Evolutionary conservation across 2,888 invertebrate genomes (phyloP).

Genomic region (Trissoscelio sp.): DNA sequence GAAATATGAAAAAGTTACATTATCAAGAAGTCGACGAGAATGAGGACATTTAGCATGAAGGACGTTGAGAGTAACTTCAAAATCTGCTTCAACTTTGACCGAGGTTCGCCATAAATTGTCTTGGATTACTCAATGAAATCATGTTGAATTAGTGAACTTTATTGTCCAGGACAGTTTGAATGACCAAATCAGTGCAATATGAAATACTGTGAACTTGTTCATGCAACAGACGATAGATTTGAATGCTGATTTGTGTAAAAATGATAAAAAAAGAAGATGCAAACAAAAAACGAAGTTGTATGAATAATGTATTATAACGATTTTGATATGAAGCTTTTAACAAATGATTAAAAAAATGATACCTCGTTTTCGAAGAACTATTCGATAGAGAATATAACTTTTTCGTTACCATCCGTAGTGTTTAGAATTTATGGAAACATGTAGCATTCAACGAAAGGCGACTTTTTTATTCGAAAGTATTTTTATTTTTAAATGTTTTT

Average conservation of each 20-base stretch:
- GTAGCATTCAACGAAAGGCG: conserved; percentile 67
- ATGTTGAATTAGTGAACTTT: not conserved
- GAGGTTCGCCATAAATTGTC: conserved; percentile 22
- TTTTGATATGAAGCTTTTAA: conserved; percentile 64
- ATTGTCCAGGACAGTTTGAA: conserved; percentile 45
- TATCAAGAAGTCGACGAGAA: conserved; percentile 63
- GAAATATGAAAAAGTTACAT: conserved; percentile 64
- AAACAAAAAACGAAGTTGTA: conserved; percentile 49
- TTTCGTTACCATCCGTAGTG: conserved; percentile 61
- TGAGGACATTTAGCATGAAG: conserved; percentile 54
- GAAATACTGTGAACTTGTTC: conserved; percentile 42
- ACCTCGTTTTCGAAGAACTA: conserved; percentile 65
- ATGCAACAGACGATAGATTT: conserved; percentile 50
- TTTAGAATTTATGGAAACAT: conserved; percentile 59
- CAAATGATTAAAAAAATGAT: too few species aligned
- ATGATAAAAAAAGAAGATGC: too few species aligned
- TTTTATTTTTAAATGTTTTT: conserved; percentile 68
- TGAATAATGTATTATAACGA: conserved; percentile 63
- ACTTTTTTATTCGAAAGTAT: conserved; percentile 68
- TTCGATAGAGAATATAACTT: conserved; percentile 64
- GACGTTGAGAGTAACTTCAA: conserved; percentile 31
- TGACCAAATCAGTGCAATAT: conserved; percentile 52
- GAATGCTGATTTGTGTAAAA: conserved; percentile 50
- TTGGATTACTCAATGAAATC: conserved; percentile 22
- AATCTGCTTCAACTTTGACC: conserved; percentile 14